Evolutionary conservation across 1,140 invertebrate genomes (phyloP).

Genomic region (Aleiodes sp.): DNA sequence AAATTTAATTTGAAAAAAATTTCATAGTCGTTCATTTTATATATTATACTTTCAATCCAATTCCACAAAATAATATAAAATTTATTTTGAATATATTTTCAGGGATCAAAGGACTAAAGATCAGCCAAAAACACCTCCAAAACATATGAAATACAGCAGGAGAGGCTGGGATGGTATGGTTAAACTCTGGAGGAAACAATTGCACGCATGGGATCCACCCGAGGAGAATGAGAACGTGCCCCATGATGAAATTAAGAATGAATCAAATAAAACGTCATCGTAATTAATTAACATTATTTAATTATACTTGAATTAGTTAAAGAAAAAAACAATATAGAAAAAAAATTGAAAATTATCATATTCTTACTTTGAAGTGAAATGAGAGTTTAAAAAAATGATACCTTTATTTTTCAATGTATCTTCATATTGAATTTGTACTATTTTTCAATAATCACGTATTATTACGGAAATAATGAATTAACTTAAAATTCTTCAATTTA

Average conservation of each 20-base stretch:
- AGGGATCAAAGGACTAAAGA: slow-evolving; percentile 72
- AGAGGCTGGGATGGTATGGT: slow-evolving; percentile 90
- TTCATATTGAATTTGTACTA: not conserved
- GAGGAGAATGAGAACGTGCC: slow-evolving; percentile 43
- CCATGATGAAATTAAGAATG: slow-evolving; percentile 21
- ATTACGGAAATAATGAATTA: too few relatives aligned
- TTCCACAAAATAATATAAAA: not conserved
- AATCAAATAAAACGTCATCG: not conserved
- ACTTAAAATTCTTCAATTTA: not conserved
- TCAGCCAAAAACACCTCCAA: slow-evolving; percentile 89
- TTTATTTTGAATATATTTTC: slow-evolving; percentile 41
- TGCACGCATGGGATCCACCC: slow-evolving; percentile 84
- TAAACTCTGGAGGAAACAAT: slow-evolving; percentile 83
- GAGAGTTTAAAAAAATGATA: not conserved
- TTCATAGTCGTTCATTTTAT: too few relatives aligned
- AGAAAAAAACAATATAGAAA: too few relatives aligned
- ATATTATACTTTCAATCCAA: not conserved
- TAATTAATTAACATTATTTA: too few relatives aligned
- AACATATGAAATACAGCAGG: slow-evolving; percentile 85
- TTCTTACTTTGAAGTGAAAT: too few relatives aligned
- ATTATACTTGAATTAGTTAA: too few relatives aligned
- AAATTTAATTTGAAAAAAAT: too few relatives aligned
- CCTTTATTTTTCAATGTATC: slow-evolving; percentile 13
- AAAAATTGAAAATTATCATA: too few relatives aligned
- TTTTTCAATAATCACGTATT: not conserved